Evolutionary conservation across 2,888 invertebrate species (phyloP).

Genomic region (Amphipyra tragopoginis): DNA sequence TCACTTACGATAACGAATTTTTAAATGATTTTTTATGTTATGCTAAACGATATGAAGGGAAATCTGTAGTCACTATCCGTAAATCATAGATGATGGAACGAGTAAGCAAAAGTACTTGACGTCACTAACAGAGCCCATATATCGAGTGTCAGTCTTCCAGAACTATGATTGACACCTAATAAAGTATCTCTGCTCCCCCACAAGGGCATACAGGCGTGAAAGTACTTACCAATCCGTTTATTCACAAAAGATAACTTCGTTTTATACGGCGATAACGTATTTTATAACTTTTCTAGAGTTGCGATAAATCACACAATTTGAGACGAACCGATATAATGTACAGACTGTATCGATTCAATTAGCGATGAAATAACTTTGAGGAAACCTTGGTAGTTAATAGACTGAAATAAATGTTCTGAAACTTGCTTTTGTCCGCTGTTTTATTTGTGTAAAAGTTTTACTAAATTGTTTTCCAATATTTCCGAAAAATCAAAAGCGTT

Average conservation of each 20-base stretch:
- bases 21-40: too few species aligned
- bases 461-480: neutral
- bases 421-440: conserved; percentile 42
- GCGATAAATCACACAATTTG: conserved; percentile 40
- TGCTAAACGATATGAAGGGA: too few species aligned
- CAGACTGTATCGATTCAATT: conserved; percentile 51
- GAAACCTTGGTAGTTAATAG: conserved; percentile 53
- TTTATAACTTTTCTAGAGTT: conserved; percentile 32
- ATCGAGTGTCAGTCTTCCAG: conserved; percentile 19
- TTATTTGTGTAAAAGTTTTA: neutral
- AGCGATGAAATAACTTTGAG: conserved; percentile 44
- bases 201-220: conserved; percentile 35
- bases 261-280: conserved; percentile 34
- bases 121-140: conserved; percentile 3
- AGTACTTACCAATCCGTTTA: conserved; percentile 39
- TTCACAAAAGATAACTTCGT: conserved; percentile 40
- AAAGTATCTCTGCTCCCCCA: conserved; percentile 41
- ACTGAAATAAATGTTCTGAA: conserved; percentile 51
- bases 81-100: too few species aligned
- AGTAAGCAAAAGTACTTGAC: too few species aligned
- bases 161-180: conserved; percentile 47
- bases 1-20: too few species aligned
- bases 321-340: conserved; percentile 41
- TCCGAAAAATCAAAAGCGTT: too few species aligned
- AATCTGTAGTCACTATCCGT: too few species aligned